A percentile compares a stretch with the other conserved stretches of the same genome.
phyloP scores from a whole-genome alignment of 2,113 vertebrate genomes.

The Sclerurus mexicanus region DNA sequence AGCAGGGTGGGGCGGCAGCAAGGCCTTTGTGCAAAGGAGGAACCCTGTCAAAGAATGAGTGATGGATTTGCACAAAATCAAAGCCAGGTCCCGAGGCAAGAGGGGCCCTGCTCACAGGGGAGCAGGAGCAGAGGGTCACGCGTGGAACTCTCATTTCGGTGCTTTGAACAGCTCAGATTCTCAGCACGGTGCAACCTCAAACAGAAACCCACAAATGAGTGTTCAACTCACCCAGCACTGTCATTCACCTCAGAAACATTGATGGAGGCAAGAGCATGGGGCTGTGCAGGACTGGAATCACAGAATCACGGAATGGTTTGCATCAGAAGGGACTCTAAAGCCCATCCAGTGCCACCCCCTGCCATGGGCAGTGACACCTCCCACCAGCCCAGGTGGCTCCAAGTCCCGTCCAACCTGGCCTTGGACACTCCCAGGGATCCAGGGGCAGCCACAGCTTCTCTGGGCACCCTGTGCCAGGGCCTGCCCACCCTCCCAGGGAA shows the following conservation, averaged over 20 bases:
- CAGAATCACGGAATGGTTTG: background rate
- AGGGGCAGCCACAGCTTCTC: background rate
- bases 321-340: accelerated
- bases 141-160: background rate
- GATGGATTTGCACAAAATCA: background rate
- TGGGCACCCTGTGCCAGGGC: background rate
- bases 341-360: accelerated
- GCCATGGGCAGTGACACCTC: background rate
- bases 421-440: background rate
- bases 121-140: background rate
- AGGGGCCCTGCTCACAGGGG: background rate
- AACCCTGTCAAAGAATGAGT: background rate
- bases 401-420: background rate
- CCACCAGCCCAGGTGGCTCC: background rate
- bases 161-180: background rate
- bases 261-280: background rate
- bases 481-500: background rate
- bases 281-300: background rate
- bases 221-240: accelerated
- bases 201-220: accelerated
- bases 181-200: background rate
- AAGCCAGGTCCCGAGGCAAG: accelerated
- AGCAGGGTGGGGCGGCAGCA: background rate
- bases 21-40: background rate
- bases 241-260: background rate